phyloP scores from a whole-genome alignment of 2,888 invertebrate species.

The Scaptomyza reducta region DNA sequence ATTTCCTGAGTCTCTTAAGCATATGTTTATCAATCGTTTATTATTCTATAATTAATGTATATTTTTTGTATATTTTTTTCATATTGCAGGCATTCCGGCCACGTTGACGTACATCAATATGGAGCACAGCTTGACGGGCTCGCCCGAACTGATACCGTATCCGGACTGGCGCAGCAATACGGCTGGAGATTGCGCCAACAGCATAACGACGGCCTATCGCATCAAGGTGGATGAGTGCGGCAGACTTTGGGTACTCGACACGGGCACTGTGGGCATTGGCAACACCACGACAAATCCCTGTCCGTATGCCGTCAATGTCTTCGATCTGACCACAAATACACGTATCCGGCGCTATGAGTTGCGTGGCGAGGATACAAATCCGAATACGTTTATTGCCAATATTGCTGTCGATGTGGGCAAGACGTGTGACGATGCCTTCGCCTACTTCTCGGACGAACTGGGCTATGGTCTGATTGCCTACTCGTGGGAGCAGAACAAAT shows the following conservation, averaged over 20 bases:
- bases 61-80: not conserved
- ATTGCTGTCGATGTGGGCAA: constrained; percentile 92
- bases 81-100: constrained; percentile 89
- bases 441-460: constrained; percentile 92
- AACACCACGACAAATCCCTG: constrained; percentile 91
- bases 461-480: constrained; percentile 93
- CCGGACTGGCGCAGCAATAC: constrained; percentile 91
- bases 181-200: constrained; percentile 90
- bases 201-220: constrained; percentile 91
- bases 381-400: constrained; percentile 93
- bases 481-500: constrained; percentile 90
- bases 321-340: constrained; percentile 90
- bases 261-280: constrained; percentile 92
- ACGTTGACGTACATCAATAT: constrained; percentile 92
- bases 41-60: too few relatives aligned
- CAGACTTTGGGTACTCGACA: constrained; percentile 92
- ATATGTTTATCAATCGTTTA: too few relatives aligned
- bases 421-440: constrained; percentile 90
- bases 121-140: constrained; percentile 87
- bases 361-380: constrained; percentile 89
- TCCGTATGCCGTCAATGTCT: constrained; percentile 91
- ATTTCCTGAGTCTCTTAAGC: too few relatives aligned
- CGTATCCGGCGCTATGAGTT: constrained; percentile 89
- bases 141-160: constrained; percentile 91
- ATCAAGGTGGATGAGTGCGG: constrained; percentile 92